These are phyloP conservation scores for Resseliella maxima DNA, from an alignment of 2,888 invertebrate genomes.

Conservation along the genomic window DNA sequence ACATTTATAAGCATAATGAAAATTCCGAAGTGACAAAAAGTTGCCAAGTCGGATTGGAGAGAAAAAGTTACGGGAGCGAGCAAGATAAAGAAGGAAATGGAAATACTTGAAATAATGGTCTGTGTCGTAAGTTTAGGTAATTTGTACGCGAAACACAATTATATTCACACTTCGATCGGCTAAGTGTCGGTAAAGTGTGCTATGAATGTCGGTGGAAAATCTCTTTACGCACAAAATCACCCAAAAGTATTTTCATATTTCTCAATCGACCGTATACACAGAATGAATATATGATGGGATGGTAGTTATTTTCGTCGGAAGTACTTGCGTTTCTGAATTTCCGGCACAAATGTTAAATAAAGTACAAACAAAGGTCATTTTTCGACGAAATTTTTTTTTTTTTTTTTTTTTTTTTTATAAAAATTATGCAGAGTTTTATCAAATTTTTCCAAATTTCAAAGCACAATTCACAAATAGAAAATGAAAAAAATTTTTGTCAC, in stretches of 20 bases:
- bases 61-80: neutral
- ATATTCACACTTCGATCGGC: neutral
- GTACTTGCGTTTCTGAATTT: neutral
- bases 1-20: too few relatives aligned
- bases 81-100: neutral
- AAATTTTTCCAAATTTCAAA: too few relatives aligned
- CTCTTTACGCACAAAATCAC: neutral
- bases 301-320: neutral
- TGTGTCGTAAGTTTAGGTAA: slow-evolving; percentile 26
- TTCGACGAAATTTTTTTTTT: neutral
- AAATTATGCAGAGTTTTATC: neutral
- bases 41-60: neutral
- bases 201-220: neutral
- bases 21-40: neutral
- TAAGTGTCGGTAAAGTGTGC: neutral
- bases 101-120: neutral
- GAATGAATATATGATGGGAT: too few relatives aligned
- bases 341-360: neutral
- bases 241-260: neutral
- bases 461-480: too few relatives aligned
- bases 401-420: too few relatives aligned
- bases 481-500: too few relatives aligned
- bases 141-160: slow-evolving; percentile 29
- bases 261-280: too few relatives aligned
- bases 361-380: slow-evolving; percentile 41